Evolutionary conservation across 1,140 invertebrate species (phyloP).

Genomic region (Dendrolimus kikuchii): DNA sequence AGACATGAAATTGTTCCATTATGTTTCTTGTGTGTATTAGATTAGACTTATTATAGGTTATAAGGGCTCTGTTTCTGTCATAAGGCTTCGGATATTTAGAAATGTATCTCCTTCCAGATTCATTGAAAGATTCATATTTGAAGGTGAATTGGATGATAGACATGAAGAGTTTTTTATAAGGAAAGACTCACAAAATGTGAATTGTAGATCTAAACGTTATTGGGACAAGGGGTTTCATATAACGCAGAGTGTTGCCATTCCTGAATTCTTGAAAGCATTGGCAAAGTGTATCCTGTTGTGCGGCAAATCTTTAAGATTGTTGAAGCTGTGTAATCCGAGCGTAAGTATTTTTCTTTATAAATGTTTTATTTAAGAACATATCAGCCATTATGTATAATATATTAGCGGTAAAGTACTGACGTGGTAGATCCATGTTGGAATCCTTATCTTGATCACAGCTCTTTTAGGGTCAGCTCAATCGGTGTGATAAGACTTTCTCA

Average conservation of each 20-base stretch:
- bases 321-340: slow-evolving; percentile 75
- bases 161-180: slow-evolving; percentile 77
- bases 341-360: slow-evolving; percentile 44
- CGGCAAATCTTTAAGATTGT: slow-evolving; percentile 74
- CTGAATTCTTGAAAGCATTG: slow-evolving; percentile 71
- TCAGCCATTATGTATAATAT: not conserved
- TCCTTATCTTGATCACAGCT: too few relatives aligned
- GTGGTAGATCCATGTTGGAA: not conserved
- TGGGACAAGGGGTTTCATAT: slow-evolving; percentile 76
- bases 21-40: too few relatives aligned
- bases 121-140: slow-evolving; percentile 77
- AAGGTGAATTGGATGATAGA: slow-evolving; percentile 73
- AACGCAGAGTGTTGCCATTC: slow-evolving; percentile 66
- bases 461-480: too few relatives aligned
- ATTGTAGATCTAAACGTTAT: slow-evolving; percentile 71
- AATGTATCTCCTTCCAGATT: slow-evolving; percentile 58
- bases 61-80: not conserved
- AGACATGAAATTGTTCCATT: too few relatives aligned
- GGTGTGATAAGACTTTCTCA: too few relatives aligned
- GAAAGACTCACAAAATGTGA: slow-evolving; percentile 68
- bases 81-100: not conserved
- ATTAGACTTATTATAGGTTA: too few relatives aligned
- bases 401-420: not conserved
- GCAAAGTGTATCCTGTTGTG: slow-evolving; percentile 74
- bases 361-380: not conserved